These are phyloP conservation scores for Heliconius ismenius DNA, from an alignment of 2,888 invertebrate species.

Conservation along the genomic window DNA sequence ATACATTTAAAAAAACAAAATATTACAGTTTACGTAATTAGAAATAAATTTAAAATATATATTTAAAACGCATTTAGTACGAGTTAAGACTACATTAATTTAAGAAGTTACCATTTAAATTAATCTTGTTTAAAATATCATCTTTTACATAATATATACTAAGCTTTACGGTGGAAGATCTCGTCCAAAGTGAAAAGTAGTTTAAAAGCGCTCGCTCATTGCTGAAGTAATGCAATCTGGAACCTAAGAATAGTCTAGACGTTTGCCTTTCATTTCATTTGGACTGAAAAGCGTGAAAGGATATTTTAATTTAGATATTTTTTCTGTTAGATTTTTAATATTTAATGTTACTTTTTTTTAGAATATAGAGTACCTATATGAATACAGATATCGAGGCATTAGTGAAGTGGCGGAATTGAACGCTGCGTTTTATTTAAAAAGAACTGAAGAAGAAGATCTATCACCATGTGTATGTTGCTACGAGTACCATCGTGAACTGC, in stretches of 20 bases:
- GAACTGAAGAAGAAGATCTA: too few species aligned
- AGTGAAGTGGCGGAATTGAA: too few species aligned
- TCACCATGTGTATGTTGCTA: too few species aligned
- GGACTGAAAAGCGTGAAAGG: constrained; percentile 17
- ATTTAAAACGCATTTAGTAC: not conserved
- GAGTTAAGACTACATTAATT: not conserved
- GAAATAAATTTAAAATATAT: not conserved
- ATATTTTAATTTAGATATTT: constrained; percentile 24
- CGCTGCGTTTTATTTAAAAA: too few species aligned
- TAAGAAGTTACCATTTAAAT: constrained; percentile 9
- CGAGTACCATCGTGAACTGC: too few species aligned
- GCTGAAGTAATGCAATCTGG: constrained; percentile 32
- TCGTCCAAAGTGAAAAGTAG: constrained; percentile 21
- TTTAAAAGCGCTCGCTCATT: constrained; percentile 24
- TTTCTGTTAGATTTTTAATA: not conserved
- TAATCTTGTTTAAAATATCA: not conserved
- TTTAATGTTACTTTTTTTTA: not conserved
- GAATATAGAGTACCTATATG: too few species aligned
- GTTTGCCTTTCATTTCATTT: constrained; percentile 24
- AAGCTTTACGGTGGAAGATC: constrained; percentile 23
- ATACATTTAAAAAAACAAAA: not conserved
- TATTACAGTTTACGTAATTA: not conserved
- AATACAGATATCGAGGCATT: too few species aligned
- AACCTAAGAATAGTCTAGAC: constrained; percentile 31
- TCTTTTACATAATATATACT: not conserved